Evolutionary conservation across 1,140 invertebrate species (phyloP).

Genomic region (Drosophila bifasciata): DNA sequence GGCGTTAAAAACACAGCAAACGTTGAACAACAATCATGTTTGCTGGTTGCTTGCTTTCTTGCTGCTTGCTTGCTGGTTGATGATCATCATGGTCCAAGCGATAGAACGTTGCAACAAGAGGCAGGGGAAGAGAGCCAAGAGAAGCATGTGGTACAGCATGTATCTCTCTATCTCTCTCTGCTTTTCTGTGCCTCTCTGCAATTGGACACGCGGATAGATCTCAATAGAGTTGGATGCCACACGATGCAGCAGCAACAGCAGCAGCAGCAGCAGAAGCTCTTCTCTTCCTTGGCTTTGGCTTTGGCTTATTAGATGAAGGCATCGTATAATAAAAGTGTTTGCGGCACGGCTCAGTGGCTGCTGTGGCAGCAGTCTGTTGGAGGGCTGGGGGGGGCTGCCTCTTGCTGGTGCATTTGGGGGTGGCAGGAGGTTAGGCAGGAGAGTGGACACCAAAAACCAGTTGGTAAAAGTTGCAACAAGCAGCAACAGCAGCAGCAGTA

Average conservation of each 20-base stretch:
- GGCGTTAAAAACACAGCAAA: constrained; percentile 75
- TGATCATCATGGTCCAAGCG: constrained; percentile 70
- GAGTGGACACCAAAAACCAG: constrained; percentile 67
- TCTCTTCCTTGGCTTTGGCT: constrained; percentile 45
- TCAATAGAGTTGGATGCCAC: no score
- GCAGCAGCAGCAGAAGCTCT: constrained; percentile 43
- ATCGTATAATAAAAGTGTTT: constrained; percentile 77
- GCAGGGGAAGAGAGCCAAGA: not conserved
- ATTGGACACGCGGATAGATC: no score
- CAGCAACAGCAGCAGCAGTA: constrained; percentile 49
- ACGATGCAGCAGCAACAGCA: constrained; percentile 24
- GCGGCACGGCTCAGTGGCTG: constrained; percentile 44
- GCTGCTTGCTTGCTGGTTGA: not conserved
- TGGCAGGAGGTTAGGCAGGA: constrained; percentile 11
- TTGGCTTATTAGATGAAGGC: constrained; percentile 80
- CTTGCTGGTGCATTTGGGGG: not conserved
- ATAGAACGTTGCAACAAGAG: constrained; percentile 56
- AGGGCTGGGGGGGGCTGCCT: not conserved
- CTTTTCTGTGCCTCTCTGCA: no score
- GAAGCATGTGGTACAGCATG: no score
- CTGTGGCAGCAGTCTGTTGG: constrained; percentile 31
- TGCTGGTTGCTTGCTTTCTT: constrained; percentile 31
- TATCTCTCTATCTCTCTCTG: no score
- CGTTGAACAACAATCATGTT: constrained; percentile 77
- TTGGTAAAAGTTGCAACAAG: constrained; percentile 74